Percentiles rank a stretch among this genome's conserved stretches.
Conservation (phyloP, 2,888 invertebrate species). For the Melinopterus prodromus region DNA sequence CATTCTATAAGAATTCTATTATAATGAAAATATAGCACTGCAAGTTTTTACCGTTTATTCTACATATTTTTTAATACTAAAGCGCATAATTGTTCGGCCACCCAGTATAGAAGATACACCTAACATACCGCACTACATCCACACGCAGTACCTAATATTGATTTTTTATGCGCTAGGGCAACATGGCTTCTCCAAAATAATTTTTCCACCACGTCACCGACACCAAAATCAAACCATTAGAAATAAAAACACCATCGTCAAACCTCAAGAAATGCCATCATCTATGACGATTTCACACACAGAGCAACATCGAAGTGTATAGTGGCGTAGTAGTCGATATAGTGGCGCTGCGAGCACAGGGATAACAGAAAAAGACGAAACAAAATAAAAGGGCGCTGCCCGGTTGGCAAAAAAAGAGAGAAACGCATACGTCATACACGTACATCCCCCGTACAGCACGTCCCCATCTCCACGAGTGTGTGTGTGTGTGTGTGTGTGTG, state of each 20-base stretch:
- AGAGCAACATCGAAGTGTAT: neutral
- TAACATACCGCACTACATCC: too few relatives aligned
- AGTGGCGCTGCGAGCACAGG: slow-evolving; percentile 31
- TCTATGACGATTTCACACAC: neutral
- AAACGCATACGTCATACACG: slow-evolving; percentile 41
- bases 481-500: slow-evolving; percentile 56
- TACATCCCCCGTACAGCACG: slow-evolving; percentile 19
- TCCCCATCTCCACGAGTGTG: slow-evolving; percentile 27
- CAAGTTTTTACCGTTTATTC: too few relatives aligned
- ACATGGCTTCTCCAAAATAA: neutral
- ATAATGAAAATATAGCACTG: too few relatives aligned
- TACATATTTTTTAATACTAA: too few relatives aligned
- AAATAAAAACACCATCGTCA: neutral
- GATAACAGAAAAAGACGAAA: slow-evolving; percentile 31
- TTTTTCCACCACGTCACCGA: neutral
- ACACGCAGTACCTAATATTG: neutral
- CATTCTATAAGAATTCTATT: too few relatives aligned
- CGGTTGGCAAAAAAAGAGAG: slow-evolving; percentile 33
- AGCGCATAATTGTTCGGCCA: too few relatives aligned
- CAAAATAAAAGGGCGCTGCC: slow-evolving; percentile 28
- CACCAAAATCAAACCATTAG: neutral
- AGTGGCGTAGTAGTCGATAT: slow-evolving; percentile 4
- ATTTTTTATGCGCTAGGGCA: neutral
- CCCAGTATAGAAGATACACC: too few relatives aligned
- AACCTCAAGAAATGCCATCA: neutral